Base-by-base conservation (phyloP, 2,888 invertebrate genomes). In the Ophonus ardosiacus region DNA sequence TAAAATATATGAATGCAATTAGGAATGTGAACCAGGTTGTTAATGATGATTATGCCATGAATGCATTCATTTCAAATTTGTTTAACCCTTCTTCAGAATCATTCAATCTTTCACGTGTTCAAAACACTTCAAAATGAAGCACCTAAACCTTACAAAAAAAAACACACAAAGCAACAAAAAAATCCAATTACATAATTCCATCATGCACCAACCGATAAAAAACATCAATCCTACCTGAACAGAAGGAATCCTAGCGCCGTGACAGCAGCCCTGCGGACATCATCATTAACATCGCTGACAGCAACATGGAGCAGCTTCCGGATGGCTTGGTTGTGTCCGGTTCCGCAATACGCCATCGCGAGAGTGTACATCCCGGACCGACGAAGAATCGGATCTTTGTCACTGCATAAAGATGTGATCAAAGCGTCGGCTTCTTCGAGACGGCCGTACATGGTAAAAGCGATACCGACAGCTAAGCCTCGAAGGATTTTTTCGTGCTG, bases 401-500 rank as follows among this genome's bases (percentile, higher is more conserved):
- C 99, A 85, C 96, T 94, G 86, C 96, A 94, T 71, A 99, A 93
- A 87, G 97, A 97, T 87, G 96, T 96, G 68, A 99, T 97, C 81
- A 99, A 93, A 5, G 96, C 95, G 92, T 99, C 99, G 8, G 99
- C 99, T 91, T 99, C 98, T 90, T 99, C 99, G 86, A 99, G 93
- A 18, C 98, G 95, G 8, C 99, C 99, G 90, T 98, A 99, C 98
- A 98, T 98, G 0, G 98, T 97, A 87, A 99, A 95, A 0, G 99
- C 95, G 87, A 99, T 98, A 86, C 99, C 99, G 6, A 99, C 97
- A 15, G 99, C 98, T 86, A 99, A 92, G 43, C 99, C 99, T 63
- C 99, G 95, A 85, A 99, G 93, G 89, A 99, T 99, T 92, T 99
- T 99, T 91, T 99, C 99, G 90, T 99, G 99, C 90, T 98, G 98